phyloP scores from a whole-genome alignment of 2,888 invertebrate species.

The Agrotis clavis region DNA sequence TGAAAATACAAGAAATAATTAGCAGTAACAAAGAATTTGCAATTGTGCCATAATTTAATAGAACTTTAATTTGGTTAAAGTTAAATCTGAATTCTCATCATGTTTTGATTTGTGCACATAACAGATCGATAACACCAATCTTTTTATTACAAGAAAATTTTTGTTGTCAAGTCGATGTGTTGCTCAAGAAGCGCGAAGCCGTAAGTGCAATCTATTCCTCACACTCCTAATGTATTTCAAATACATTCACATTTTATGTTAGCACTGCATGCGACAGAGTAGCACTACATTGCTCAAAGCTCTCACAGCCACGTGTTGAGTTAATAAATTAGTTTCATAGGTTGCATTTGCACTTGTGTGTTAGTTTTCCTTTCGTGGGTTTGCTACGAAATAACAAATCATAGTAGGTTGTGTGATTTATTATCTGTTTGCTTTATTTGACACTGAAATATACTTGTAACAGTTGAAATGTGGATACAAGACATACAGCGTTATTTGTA shows the following conservation, averaged over 20 bases:
- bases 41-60: too few relatives aligned
- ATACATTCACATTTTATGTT: slow-evolving; percentile 38
- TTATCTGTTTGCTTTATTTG: neutral
- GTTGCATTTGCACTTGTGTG: neutral
- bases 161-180: neutral
- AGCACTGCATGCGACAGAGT: slow-evolving; percentile 10
- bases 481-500: too few relatives aligned
- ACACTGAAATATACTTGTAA: neutral
- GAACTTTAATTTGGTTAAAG: too few relatives aligned
- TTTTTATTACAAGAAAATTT: neutral
- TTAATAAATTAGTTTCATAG: slow-evolving; percentile 42
- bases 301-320: slow-evolving; percentile 47
- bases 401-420: slow-evolving; percentile 2
- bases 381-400: neutral
- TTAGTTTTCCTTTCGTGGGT: slow-evolving; percentile 16
- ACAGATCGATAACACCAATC: neutral
- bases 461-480: neutral
- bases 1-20: too few relatives aligned
- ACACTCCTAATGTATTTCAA: slow-evolving; percentile 37
- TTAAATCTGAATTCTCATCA: too few relatives aligned
- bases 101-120: neutral
- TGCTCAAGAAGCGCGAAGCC: neutral
- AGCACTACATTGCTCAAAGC: slow-evolving; percentile 28
- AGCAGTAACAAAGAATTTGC: too few relatives aligned
- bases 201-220: slow-evolving; percentile 27